These are phyloP conservation scores for Homarus gammarus DNA, from an alignment of 2,888 invertebrate species.

Conservation along the genomic window DNA sequence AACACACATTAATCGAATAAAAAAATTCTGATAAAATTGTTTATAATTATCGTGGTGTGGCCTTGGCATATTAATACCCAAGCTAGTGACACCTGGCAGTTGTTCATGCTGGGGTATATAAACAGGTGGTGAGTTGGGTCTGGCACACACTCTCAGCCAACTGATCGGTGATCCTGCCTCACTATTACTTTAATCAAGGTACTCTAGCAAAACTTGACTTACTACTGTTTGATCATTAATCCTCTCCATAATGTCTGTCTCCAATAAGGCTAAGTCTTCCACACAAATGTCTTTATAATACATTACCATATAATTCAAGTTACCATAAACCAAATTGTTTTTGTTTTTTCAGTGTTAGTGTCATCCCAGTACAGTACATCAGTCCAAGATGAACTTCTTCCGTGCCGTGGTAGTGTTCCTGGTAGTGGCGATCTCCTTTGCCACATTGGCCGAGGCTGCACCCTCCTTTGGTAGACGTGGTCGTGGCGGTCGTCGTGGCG, in stretches of 20 bases:
- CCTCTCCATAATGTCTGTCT: not conserved
- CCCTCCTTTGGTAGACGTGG: not conserved
- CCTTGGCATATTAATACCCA: not conserved
- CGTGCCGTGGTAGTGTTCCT: constrained; percentile 22
- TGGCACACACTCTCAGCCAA: not conserved
- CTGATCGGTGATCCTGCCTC: not conserved
- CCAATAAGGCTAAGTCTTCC: not conserved
- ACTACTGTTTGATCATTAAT: not conserved
- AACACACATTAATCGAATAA: too few species aligned
- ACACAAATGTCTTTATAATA: not conserved
- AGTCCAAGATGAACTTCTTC: constrained; percentile 46
- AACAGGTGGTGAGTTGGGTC: not conserved
- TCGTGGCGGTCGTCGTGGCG: not conserved
- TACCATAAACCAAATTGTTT: not conserved
- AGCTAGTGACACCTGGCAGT: not conserved
- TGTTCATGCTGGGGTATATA: not conserved
- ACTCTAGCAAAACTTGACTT: not conserved
- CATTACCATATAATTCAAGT: too few species aligned
- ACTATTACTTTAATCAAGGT: not conserved
- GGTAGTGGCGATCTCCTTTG: constrained; percentile 19
- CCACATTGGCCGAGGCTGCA: constrained; percentile 1
- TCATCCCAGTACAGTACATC: not conserved
- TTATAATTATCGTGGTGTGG: too few species aligned
- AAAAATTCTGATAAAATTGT: too few species aligned
- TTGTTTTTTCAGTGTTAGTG: not conserved